Evolutionary conservation across 2,797 vertebrate genomes (phyloP), one percentile per base, ranked within the genome.

Genomic region (Coreius guichenoti): DNA sequence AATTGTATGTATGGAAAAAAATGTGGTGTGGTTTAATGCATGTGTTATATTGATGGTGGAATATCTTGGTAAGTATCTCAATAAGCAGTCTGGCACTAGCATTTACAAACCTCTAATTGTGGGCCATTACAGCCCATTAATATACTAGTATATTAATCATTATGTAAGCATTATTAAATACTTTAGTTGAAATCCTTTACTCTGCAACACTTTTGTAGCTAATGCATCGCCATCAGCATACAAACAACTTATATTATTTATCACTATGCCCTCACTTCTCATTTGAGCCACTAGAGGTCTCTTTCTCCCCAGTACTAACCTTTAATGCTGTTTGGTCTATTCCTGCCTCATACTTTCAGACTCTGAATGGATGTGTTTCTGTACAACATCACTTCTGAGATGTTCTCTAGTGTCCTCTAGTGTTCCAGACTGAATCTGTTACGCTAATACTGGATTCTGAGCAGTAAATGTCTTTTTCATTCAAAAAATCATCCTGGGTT

Each of bases 71-170:
- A 36, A 65, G 51, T 75, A 89, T 93, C 87, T 58, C 91, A 93
- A 92, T 93, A 94, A 93, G 90, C 7, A 91, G 92, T 90, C 89
- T 94, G 77, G n/a, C 80, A 82, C 80, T 58, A 39, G 5, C n/a
- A 31, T 39, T 61, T 47, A 23, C 29, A n/a, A 51, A 73, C 5
- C 17, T 26, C 12, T 29, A 12, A 36, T 51, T 80, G 43, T 16
- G 21, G 51, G n/a, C 31, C 51, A 80, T 82, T 73, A 82, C 12
- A 39, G n/a, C 5, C 12, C 8, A 69, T 81, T 69, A 56, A 54
- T 54, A 26, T 39, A 54, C 47, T n/a, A 43, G 39, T 1, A 43
- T 43, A 43, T 43, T 0, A 43, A 43, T 43, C 39, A 43, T 43
- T 43, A 9, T 11, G 9, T 43, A 43, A 70, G 16, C 12, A 54